phyloP scores from a whole-genome alignment of 2,888 invertebrate genomes.

The Lysandra coridon region DNA sequence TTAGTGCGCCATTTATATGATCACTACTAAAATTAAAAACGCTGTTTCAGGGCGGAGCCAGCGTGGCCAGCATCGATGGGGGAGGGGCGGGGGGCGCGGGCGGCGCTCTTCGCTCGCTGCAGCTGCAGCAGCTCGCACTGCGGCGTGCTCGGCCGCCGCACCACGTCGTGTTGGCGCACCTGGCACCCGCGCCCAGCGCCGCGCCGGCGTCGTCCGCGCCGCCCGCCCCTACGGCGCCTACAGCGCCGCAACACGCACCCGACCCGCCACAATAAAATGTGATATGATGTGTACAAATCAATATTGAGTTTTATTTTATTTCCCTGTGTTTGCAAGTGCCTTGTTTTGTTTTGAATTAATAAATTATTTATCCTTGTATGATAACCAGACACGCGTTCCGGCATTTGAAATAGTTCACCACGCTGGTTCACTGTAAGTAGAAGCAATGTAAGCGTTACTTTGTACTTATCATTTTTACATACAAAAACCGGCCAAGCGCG shows the following conservation, averaged over 20 bases:
- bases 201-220: constrained; percentile 46
- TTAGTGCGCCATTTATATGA: no score
- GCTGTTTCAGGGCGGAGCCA: constrained; percentile 16
- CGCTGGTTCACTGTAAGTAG: no score
- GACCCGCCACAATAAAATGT: constrained; percentile 45
- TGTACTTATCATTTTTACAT: no score
- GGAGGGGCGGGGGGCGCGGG: constrained; percentile 61
- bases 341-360: no score
- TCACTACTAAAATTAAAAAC: not conserved
- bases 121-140: constrained; percentile 80
- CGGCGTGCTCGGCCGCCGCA: constrained; percentile 49
- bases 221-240: constrained; percentile 49
- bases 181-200: constrained; percentile 49
- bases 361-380: no score
- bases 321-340: not conserved
- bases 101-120: constrained; percentile 65
- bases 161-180: constrained; percentile 63
- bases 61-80: constrained; percentile 32
- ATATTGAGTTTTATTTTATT: constrained; percentile 6
- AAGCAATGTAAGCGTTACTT: no score
- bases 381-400: no score
- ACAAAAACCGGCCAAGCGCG: no score
- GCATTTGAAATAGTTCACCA: no score
- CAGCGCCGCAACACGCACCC: constrained; percentile 56
- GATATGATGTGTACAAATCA: not conserved